A percentile compares a stretch with the other conserved stretches of the same genome.
phyloP scores from a whole-genome alignment of 2,888 invertebrate species.

The Acanthosoma haemorrhoidale region DNA sequence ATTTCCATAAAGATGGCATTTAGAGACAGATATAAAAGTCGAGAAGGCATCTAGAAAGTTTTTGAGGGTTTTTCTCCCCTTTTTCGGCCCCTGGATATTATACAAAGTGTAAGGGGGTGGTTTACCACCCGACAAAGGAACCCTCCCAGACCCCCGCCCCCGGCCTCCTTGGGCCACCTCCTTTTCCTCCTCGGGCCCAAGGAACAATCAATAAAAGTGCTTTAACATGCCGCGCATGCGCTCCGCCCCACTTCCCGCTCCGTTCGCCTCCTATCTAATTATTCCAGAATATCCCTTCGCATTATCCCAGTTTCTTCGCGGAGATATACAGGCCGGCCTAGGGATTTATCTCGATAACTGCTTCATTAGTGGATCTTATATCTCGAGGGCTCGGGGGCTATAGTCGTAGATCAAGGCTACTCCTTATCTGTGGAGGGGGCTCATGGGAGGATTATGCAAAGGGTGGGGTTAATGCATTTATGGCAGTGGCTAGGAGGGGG shows the following conservation, averaged over 20 bases:
- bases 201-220: conserved; percentile 35
- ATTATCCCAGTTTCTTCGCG: not conserved
- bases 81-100: not conserved
- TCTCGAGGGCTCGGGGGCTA: not conserved
- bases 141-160: not conserved
- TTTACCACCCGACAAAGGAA: conserved; percentile 8
- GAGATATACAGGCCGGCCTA: not conserved
- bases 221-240: conserved; percentile 32
- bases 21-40: conserved; percentile 11
- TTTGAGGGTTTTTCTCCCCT: not conserved
- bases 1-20: conserved; percentile 9
- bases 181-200: conserved; percentile 7
- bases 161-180: not conserved
- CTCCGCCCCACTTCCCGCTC: not conserved
- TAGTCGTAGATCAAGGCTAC: not conserved
- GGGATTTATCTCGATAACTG: conserved; percentile 8
- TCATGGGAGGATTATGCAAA: conserved; percentile 3
- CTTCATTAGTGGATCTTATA: conserved; percentile 10
- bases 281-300: conserved; percentile 9
- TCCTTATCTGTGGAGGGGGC: not conserved
- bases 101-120: conserved; percentile 14
- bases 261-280: conserved; percentile 4
- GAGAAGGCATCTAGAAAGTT: conserved; percentile 3
- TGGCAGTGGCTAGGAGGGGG: not conserved
- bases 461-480: not conserved